Percentiles rank a stretch among this genome's conserved stretches.
Conservation (phyloP, 1,140 invertebrate genomes). For the Euura saliciscinereae region DNA sequence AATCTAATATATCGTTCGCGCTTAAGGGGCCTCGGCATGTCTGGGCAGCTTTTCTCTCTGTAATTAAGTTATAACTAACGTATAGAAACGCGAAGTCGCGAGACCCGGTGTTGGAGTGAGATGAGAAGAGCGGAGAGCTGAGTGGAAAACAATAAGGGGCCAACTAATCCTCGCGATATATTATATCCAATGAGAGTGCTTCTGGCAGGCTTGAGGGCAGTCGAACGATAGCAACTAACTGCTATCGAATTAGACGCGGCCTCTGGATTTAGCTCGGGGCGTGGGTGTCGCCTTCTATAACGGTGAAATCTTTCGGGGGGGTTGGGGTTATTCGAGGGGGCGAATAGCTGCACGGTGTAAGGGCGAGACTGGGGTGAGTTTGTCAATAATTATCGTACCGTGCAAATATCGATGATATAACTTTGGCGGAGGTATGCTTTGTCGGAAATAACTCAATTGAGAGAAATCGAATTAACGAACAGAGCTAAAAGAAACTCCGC, state of each 20-base stretch:
- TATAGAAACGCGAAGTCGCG: not conserved
- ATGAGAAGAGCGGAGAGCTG: constrained; percentile 19
- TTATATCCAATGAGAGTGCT: constrained; percentile 56
- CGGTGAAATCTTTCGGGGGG: too few species aligned
- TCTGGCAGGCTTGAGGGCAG: constrained; percentile 38
- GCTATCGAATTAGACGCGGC: not conserved
- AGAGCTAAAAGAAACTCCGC: constrained; percentile 26
- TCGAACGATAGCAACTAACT: not conserved
- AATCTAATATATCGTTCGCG: constrained; percentile 10
- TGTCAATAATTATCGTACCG: constrained; percentile 52
- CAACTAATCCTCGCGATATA: constrained; percentile 55
- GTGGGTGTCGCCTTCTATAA: constrained; percentile 16
- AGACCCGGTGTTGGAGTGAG: not conserved
- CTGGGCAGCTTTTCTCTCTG: constrained; percentile 50
- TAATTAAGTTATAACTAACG: constrained; percentile 59
- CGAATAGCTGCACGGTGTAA: too few species aligned
- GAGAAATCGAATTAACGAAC: constrained; percentile 50
- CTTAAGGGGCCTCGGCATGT: constrained; percentile 24
- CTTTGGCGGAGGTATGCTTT: constrained; percentile 13
- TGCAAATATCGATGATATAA: constrained; percentile 50
- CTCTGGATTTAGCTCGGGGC: constrained; percentile 2
- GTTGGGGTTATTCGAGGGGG: too few species aligned
- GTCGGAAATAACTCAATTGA: constrained; percentile 47
- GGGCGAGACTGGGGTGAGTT: constrained; percentile 4
- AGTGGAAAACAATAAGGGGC: constrained; percentile 59